phyloP scores from a whole-genome alignment of 2,888 invertebrate genomes.

The Elysia crispata region DNA sequence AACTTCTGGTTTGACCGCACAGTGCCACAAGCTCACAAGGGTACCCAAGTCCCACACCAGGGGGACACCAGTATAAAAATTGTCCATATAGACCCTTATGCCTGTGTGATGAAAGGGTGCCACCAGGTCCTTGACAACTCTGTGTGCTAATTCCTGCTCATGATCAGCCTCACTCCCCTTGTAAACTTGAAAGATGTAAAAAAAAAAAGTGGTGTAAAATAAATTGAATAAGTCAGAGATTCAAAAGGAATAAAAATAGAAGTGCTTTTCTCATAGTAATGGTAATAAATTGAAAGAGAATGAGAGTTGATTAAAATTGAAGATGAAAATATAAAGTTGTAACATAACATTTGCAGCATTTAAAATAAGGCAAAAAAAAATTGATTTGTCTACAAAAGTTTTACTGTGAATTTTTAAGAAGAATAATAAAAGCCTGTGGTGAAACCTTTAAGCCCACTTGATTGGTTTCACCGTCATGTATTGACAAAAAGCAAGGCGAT shows the following conservation, averaged over 20 bases:
- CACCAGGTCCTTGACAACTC: neutral
- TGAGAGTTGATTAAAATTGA: too few relatives aligned
- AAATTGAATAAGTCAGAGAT: too few relatives aligned
- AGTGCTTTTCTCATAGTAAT: too few relatives aligned
- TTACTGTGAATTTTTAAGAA: too few relatives aligned
- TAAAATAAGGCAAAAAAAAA: too few relatives aligned
- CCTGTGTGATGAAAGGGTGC: neutral
- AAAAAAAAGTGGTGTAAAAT: too few relatives aligned
- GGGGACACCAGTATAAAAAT: neutral
- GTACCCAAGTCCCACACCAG: neutral
- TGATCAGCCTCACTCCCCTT: neutral
- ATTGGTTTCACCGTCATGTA: constrained; percentile 28
- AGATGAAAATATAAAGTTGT: too few relatives aligned
- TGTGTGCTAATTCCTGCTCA: neutral
- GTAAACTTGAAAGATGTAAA: neutral
- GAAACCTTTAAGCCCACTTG: constrained; percentile 18
- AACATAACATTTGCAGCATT: too few relatives aligned
- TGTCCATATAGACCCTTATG: constrained; percentile 5
- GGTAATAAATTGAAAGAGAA: too few relatives aligned
- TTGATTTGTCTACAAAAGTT: too few relatives aligned
- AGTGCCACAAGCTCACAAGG: neutral
- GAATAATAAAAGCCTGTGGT: neutral
- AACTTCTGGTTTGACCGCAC: neutral
- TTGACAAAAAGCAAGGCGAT: neutral
- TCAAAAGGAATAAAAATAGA: too few relatives aligned